Evolutionary conservation across 2,888 invertebrate genomes (phyloP).

Genomic region (Protophormia terraenovae): DNA sequence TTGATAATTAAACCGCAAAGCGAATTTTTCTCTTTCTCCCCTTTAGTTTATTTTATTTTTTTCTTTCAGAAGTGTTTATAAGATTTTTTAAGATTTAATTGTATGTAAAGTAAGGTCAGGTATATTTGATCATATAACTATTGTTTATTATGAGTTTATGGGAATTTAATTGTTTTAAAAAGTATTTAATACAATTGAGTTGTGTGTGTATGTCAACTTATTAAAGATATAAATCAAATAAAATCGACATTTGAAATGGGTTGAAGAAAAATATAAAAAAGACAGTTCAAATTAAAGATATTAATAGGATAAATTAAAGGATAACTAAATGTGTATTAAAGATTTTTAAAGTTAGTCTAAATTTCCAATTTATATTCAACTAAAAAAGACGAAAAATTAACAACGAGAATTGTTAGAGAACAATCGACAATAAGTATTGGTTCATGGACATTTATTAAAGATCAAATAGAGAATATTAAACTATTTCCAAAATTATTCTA

Average conservation of each 20-base stretch:
- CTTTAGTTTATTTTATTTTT: neutral
- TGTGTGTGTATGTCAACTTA: constrained; percentile 61
- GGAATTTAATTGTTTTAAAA: constrained; percentile 61
- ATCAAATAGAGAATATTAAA: no score
- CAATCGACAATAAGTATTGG: no score
- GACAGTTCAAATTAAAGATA: no score
- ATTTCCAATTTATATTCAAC: no score
- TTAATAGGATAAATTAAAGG: neutral
- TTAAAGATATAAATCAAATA: constrained; percentile 75
- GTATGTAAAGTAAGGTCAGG: constrained; percentile 60
- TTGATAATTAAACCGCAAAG: constrained; percentile 76
- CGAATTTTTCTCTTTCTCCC: constrained; percentile 68
- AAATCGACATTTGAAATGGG: constrained; percentile 78
- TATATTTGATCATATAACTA: constrained; percentile 38
- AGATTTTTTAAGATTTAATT: constrained; percentile 13
- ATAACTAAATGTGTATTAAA: neutral
- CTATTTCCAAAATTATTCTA: no score
- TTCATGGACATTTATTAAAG: no score
- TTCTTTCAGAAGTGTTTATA: neutral
- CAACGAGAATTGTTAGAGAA: no score
- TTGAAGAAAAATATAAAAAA: constrained; percentile 62
- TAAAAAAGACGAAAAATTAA: neutral
- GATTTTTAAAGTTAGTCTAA: no score
- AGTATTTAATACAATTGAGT: constrained; percentile 74
- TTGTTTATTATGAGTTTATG: constrained; percentile 48